Base-by-base conservation (phyloP, 2,797 vertebrate species). In the Neomorphus geoffroyi region DNA sequence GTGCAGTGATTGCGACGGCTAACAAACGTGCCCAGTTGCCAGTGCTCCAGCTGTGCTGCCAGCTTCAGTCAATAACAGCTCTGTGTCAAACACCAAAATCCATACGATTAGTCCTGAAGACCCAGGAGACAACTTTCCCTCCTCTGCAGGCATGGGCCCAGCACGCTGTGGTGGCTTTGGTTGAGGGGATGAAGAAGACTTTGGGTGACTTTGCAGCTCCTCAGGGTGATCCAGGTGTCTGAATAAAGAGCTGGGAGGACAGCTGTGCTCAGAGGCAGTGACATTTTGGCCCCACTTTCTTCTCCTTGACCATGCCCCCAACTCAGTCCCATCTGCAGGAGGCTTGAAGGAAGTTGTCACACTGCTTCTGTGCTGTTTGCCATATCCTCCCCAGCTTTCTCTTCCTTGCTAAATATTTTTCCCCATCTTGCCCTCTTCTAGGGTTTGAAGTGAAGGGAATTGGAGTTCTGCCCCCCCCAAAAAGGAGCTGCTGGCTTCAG, bases 121-220 rank as follows among this genome's bases (percentile, higher is more conserved):
- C 14, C 23, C 35, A 83, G n/a, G 50, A 77, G 21, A 30, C 16
- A 70, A 26, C 35, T 64, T 48, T 83, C 30, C 28, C 17, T 75
- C 5, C 33, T 33, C 32, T 72, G 12, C 48, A 48, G 43, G 12
- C 2, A 1, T 17, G 22, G 5, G 60, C 21, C 37, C 2, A 3
- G 10, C 2, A 5, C 9, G 24, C 53, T 0, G 2, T 0, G 1
- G 23, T 75, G 41, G 27, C 43, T 80, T 51, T 64, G 35, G 4
- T 18, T 64, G 73, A 78, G 43, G 2, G 17, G 61, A 41, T 26
- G 43, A 83, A 39, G 33, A 48, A 6, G 41, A 15, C 6, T 61
- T 58, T 6, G 19, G 6, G 11, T 72, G 62, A 58, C 46, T 86
- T 81, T 33, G 21, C 27, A 83, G 24, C 14, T 65, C 22, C 15